phyloP scores from a whole-genome alignment of 2,888 invertebrate species.

The Drosophila monieri region DNA sequence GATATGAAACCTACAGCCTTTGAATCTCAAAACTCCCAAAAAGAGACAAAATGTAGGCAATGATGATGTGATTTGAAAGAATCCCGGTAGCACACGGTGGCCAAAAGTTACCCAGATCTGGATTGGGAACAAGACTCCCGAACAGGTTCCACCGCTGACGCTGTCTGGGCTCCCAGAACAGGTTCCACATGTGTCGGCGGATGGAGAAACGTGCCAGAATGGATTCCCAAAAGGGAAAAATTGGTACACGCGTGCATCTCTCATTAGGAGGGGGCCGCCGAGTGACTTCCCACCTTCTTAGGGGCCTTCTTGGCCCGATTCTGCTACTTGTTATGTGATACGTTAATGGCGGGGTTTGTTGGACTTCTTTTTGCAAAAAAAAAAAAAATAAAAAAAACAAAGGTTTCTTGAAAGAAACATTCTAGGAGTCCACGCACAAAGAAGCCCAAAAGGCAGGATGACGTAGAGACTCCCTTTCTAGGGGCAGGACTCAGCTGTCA shows the following conservation, averaged over 20 bases:
- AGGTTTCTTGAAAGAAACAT: conserved; percentile 32
- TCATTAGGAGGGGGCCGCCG: conserved; percentile 4
- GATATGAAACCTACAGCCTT: no score
- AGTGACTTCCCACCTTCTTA: background rate
- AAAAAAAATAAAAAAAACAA: conserved; percentile 5
- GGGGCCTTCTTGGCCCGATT: background rate
- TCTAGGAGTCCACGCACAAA: conserved; percentile 26
- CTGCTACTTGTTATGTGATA: conserved; percentile 29
- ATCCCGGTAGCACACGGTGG: conserved; percentile 15
- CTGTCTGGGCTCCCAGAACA: conserved; percentile 38
- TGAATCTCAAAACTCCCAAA: background rate
- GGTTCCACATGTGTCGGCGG: conserved; percentile 33
- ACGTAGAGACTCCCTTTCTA: no score
- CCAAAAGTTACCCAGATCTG: conserved; percentile 10
- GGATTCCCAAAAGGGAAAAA: conserved; percentile 33
- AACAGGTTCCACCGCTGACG: conserved; percentile 38
- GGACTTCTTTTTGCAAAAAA: conserved; percentile 19
- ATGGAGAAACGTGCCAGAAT: conserved; percentile 12
- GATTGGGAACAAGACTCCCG: conserved; percentile 1
- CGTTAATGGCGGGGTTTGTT: conserved; percentile 22
- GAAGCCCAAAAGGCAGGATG: no score
- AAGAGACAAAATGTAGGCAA: background rate
- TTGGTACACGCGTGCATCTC: conserved; percentile 45
- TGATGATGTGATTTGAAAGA: background rate
- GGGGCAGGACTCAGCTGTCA: conserved; percentile 27